Percentiles rank a stretch among this genome's conserved stretches.
Conservation (phyloP, 2,888 invertebrate species). For the Calameuta filiformis region DNA sequence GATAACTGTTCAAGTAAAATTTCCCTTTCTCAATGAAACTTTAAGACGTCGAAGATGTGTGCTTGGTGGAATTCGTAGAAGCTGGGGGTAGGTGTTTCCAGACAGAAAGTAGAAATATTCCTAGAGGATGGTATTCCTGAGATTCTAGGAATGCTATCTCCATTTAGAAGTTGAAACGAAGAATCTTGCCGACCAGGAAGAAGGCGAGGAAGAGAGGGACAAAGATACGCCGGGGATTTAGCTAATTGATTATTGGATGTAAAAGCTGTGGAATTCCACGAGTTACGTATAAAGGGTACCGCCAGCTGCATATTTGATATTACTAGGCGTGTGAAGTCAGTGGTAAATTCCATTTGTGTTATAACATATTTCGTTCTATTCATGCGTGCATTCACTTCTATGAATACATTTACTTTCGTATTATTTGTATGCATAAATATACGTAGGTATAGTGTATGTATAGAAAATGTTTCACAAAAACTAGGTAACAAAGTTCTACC, state of each 20-base stretch:
- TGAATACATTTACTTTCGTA: too few species aligned
- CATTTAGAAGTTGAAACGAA: background rate
- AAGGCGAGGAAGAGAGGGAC: background rate
- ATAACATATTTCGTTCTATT: background rate
- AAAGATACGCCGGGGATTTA: background rate
- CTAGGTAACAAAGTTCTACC: background rate
- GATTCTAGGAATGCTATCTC: background rate
- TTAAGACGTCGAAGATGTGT: background rate
- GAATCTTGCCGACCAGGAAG: background rate
- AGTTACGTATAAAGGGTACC: background rate
- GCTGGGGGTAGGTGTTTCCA: background rate
- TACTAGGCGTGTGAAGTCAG: background rate
- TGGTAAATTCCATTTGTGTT: background rate
- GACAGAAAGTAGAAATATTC: background rate
- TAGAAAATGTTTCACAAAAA: background rate
- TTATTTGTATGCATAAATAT: background rate
- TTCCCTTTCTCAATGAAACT: background rate
- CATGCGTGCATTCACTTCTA: background rate
- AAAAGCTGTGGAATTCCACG: background rate
- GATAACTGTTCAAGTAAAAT: background rate
- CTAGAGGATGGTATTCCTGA: background rate
- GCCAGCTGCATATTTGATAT: background rate
- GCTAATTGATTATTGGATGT: background rate
- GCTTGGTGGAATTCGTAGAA: background rate
- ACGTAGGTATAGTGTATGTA: background rate